phyloP scores from a whole-genome alignment of 2,888 invertebrate species.

The Xanthostigma xanthostigma region DNA sequence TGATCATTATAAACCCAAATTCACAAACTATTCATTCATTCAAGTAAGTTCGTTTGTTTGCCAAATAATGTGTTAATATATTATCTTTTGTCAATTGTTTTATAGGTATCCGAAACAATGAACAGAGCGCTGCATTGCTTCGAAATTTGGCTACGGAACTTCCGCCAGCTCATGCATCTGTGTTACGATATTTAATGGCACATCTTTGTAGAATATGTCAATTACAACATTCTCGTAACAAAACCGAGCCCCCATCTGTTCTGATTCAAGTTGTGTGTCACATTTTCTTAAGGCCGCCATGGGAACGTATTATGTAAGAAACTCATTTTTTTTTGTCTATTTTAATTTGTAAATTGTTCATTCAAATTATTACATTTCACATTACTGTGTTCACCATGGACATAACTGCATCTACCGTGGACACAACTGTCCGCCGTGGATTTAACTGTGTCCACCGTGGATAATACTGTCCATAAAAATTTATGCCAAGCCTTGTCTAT shows the following conservation, averaged over 20 bases:
- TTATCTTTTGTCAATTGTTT: constrained; percentile 1
- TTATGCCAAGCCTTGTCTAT: too few species aligned
- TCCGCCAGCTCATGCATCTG: constrained; percentile 46
- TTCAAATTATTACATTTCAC: too few species aligned
- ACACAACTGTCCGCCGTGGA: too few species aligned
- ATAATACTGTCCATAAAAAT: too few species aligned
- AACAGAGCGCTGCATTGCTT: constrained; percentile 37
- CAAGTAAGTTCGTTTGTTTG: too few species aligned
- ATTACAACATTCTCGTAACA: constrained; percentile 46
- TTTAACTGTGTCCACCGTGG: too few species aligned
- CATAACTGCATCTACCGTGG: too few species aligned
- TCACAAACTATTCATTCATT: too few species aligned
- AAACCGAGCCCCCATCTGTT: constrained; percentile 47
- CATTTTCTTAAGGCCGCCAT: constrained; percentile 56
- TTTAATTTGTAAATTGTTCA: not conserved
- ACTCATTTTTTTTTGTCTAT: not conserved
- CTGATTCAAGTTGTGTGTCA: constrained; percentile 58
- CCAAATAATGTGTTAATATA: not conserved
- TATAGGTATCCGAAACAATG: constrained; percentile 34
- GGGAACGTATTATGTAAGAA: constrained; percentile 60
- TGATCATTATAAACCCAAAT: too few species aligned
- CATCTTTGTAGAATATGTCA: constrained; percentile 58
- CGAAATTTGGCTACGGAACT: constrained; percentile 40
- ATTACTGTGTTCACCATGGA: too few species aligned
- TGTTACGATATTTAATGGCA: constrained; percentile 47